These are phyloP conservation scores for Argopecten irradians DNA, from an alignment of 1,140 invertebrate species.

Conservation along the genomic window DNA sequence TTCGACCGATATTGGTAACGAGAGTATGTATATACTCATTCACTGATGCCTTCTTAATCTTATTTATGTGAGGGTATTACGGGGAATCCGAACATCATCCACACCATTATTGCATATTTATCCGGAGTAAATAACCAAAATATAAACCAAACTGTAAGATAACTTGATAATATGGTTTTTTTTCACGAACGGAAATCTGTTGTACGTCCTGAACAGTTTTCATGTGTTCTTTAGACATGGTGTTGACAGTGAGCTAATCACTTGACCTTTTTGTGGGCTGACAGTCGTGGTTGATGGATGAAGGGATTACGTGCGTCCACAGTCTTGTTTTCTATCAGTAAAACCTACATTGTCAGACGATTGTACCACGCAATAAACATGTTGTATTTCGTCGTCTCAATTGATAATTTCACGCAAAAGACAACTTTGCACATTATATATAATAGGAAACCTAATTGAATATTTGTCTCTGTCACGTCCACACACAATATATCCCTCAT, in stretches of 20 bases:
- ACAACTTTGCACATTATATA: not conserved
- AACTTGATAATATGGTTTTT: too few relatives aligned
- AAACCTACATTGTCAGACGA: not conserved
- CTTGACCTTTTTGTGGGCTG: not conserved
- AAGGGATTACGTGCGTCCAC: not conserved
- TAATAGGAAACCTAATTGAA: slow-evolving; percentile 5
- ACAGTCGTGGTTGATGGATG: not conserved
- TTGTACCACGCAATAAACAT: not conserved
- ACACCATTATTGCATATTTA: too few relatives aligned
- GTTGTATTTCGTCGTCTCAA: not conserved
- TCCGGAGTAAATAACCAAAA: too few relatives aligned
- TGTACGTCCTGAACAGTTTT: not conserved
- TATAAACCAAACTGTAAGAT: too few relatives aligned
- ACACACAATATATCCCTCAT: not conserved
- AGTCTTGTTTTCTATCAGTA: not conserved
- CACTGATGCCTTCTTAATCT: too few relatives aligned
- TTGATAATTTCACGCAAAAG: not conserved
- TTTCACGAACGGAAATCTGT: too few relatives aligned
- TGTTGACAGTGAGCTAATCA: not conserved
- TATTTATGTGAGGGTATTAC: too few relatives aligned
- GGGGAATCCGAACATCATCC: too few relatives aligned
- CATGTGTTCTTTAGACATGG: not conserved
- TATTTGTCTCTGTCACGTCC: not conserved
- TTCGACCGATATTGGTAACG: too few relatives aligned
- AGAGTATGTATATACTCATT: too few relatives aligned